These are phyloP conservation scores for Zelleria hepariella DNA, from an alignment of 2,888 invertebrate species.

Conservation along the genomic window DNA sequence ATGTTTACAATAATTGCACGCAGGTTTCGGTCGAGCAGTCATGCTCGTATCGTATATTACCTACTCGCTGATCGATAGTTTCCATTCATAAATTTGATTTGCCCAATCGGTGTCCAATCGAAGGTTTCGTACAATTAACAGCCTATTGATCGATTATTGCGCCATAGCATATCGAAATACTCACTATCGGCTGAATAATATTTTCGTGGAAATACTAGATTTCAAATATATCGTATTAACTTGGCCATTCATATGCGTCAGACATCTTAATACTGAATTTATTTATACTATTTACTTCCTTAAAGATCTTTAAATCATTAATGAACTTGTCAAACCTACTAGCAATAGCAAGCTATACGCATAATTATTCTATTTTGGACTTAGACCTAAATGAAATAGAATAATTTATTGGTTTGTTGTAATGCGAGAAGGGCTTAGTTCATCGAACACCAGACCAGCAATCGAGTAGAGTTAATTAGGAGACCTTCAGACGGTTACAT, in stretches of 20 bases:
- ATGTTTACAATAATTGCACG: not conserved
- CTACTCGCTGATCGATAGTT: not conserved
- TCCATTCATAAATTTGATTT: not conserved
- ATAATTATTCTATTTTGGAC: too few relatives aligned
- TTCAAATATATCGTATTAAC: not conserved
- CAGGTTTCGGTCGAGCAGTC: not conserved
- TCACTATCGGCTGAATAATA: not conserved
- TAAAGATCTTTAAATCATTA: too few relatives aligned
- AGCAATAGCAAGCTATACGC: not conserved
- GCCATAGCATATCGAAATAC: not conserved
- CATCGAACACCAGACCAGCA: slow-evolving; percentile 25
- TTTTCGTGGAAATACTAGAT: not conserved
- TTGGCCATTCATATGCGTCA: not conserved
- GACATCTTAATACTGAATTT: not conserved
- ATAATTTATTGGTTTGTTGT: not conserved
- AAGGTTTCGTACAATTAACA: slow-evolving; percentile 9
- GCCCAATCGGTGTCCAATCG: slow-evolving; percentile 8
- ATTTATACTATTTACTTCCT: not conserved
- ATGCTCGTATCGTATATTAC: not conserved
- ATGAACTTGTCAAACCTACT: too few relatives aligned
- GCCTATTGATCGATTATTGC: not conserved
- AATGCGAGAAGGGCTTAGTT: not conserved
- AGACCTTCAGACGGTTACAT: slow-evolving; percentile 51
- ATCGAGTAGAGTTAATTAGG: slow-evolving; percentile 23
- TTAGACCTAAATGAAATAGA: too few relatives aligned